Base-by-base conservation (phyloP, 1,140 invertebrate species). In the Papilio dardanus region DNA sequence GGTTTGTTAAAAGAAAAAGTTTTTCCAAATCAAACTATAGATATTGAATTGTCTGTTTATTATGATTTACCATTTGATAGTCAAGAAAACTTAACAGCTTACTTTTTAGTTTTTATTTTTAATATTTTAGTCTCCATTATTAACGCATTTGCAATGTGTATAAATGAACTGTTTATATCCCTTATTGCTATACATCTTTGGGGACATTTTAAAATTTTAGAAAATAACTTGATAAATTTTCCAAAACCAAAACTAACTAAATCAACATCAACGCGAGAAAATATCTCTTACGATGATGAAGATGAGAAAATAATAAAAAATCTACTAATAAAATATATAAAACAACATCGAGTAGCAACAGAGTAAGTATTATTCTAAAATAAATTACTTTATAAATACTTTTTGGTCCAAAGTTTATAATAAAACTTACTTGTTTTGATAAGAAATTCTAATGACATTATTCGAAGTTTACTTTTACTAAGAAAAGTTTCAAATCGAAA, bases 151-250 rank as follows among this genome's bases (percentile, higher is more conserved):
- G 50, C 69, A 33, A 77, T 83, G 28, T 80, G 79, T 42, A 74
- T 78, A 16, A 81, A 76, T 4, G 79, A 85, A 35, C 69, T 81
- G 0, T 75, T 81, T 12, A 69, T 84, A 6, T 79, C 68, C 3
- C 28, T 85, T 3, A 73, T 81, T 3, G 78, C 82, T n/a, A 77
- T 85, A 3, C 78, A 84, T 35, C n/a, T 84, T 54, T 82, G 78
- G 79, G 84, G 84, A 8, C 81, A 85, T 78, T 77, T 84, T 42
- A 84, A 84, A 54, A 83, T 84, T 28, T 40, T 85, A 1, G 54
- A 73, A n/a, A 8, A 82, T 42, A 76, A 74, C n/a, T 71, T 85
- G 0, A 76, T 80, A 8, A 68, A 71, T 8, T 85, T 85, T 54
- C 79, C 84, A 12, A 77, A 30, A 74, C 82, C 81, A n/a, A 21